Conservation (phyloP, 2,888 invertebrate genomes). For the Hirtodrosophila trivittata region DNA sequence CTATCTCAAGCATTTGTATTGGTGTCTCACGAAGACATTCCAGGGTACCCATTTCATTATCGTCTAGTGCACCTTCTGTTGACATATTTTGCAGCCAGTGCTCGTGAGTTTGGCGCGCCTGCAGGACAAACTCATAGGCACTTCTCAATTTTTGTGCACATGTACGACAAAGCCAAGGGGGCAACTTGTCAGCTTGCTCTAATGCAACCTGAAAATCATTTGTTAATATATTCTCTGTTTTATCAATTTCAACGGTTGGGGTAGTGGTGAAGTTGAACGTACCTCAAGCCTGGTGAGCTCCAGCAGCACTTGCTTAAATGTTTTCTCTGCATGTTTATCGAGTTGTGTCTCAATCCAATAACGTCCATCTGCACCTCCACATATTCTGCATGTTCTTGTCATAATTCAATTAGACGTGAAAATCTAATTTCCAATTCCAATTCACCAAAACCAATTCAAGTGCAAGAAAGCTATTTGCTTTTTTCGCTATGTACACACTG, state of each 20-base stretch:
- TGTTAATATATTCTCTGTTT: slow-evolving; percentile 3
- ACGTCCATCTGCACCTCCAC: slow-evolving; percentile 47
- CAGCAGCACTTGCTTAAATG: slow-evolving; percentile 54
- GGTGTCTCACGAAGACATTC: slow-evolving; percentile 58
- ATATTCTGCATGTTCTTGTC: slow-evolving; percentile 57
- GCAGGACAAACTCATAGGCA: slow-evolving; percentile 58
- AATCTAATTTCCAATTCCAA: slow-evolving; percentile 11
- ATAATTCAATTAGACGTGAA: slow-evolving; percentile 26
- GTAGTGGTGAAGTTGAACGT: not conserved
- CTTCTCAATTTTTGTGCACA: slow-evolving; percentile 53
- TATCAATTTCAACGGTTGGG: slow-evolving; percentile 17
- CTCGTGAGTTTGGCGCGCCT: slow-evolving; percentile 52
- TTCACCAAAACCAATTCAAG: slow-evolving; percentile 7
- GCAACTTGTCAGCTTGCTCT: slow-evolving; percentile 44
- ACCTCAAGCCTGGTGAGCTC: slow-evolving; percentile 61
- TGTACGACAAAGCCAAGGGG: slow-evolving; percentile 55
- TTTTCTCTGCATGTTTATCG: slow-evolving; percentile 55
- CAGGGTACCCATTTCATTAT: slow-evolving; percentile 20
- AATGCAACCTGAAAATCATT: slow-evolving; percentile 41
- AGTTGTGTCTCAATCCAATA: slow-evolving; percentile 61
- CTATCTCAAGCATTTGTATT: slow-evolving; percentile 59
- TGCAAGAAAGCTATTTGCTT: too few species aligned
- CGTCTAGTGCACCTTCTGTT: not conserved
- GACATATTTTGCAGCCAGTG: slow-evolving; percentile 40
- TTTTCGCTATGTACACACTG: too few species aligned